A percentile compares a stretch with the other conserved stretches of the same genome.
phyloP scores from a whole-genome alignment of 2,797 vertebrate genomes.

The Delichon dasypus region DNA sequence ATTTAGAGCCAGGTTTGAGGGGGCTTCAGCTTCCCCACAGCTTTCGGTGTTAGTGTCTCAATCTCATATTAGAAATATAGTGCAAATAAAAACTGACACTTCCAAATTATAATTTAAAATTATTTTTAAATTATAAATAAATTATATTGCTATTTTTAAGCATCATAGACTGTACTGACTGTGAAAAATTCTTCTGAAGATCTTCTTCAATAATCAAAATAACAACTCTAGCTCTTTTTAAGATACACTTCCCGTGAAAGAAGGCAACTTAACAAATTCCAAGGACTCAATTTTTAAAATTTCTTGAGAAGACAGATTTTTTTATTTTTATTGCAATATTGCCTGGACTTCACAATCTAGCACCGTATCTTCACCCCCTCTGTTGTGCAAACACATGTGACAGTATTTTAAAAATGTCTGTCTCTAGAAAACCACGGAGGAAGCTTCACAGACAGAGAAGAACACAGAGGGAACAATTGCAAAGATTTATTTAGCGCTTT shows the following conservation, averaged over 20 bases:
- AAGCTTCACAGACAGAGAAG: slow-evolving; percentile 23
- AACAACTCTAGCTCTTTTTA: not conserved
- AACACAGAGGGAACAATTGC: slow-evolving; percentile 78
- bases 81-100: not conserved
- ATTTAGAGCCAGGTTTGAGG: not conserved
- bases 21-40: not conserved
- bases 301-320: not conserved
- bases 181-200: not conserved
- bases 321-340: not conserved
- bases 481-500: slow-evolving; percentile 91
- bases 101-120: not conserved
- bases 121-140: not conserved
- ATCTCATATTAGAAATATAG: not conserved
- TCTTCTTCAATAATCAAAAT: not conserved
- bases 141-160: not conserved
- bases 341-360: not conserved
- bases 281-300: not conserved
- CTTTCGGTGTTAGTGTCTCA: not conserved
- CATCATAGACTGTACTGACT: not conserved
- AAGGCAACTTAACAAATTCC: not conserved
- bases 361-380: not conserved
- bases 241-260: not conserved
- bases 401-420: not conserved
- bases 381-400: not conserved
- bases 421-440: not conserved